Percentiles rank a stretch among this genome's conserved stretches.
These are phyloP conservation scores for Rhabdomys pumilio DNA, from an alignment of 2,797 vertebrate genomes.

Conservation along the genomic window DNA sequence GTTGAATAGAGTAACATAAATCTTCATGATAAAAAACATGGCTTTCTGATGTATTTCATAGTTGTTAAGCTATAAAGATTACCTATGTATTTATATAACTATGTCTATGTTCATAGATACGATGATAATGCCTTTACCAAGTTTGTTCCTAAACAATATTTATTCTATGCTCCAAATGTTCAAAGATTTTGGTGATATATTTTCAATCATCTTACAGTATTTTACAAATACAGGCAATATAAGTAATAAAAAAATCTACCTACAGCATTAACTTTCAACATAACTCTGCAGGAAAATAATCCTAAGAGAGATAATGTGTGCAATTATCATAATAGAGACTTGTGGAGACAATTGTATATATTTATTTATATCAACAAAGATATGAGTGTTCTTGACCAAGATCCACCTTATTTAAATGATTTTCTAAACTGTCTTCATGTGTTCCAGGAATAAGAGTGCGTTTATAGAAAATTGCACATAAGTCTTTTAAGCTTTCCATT, in stretches of 20 bases:
- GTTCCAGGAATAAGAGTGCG: background rate
- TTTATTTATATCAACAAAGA: constrained; percentile 13
- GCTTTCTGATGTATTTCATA: background rate
- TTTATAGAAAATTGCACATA: constrained; percentile 33
- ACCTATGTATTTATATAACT: background rate
- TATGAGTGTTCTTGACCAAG: background rate
- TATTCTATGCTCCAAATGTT: background rate
- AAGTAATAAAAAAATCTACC: constrained; percentile 64
- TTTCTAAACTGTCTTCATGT: background rate
- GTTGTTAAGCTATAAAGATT: background rate
- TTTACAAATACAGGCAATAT: background rate
- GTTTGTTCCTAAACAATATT: background rate
- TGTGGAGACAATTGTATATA: background rate
- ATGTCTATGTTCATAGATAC: background rate
- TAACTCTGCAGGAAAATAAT: constrained; percentile 64
- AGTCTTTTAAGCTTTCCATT: background rate
- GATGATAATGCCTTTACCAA: background rate
- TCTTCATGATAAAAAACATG: background rate
- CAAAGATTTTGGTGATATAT: background rate
- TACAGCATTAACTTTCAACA: constrained; percentile 64
- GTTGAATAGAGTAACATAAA: background rate
- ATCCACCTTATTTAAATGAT: background rate
- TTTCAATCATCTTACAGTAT: background rate
- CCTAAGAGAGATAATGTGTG: constrained; percentile 41
- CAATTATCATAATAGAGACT: constrained; percentile 6